Conservation (phyloP, 2,888 invertebrate genomes). For the Xanthorhoe spadicearia region DNA sequence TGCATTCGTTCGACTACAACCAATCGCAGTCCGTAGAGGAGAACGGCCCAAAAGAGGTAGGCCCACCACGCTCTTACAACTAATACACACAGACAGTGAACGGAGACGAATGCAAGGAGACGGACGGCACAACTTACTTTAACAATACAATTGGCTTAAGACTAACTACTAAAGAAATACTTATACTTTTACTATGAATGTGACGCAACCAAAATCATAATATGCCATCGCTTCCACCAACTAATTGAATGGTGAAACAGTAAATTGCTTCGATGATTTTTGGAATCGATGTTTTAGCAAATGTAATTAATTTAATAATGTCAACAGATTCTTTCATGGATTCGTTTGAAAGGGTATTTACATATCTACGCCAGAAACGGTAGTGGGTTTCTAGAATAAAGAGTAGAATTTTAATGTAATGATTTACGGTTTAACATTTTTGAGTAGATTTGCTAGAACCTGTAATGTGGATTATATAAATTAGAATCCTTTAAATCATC, state of each 20-base stretch:
- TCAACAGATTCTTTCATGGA: constrained; percentile 79
- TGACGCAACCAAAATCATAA: constrained; percentile 14
- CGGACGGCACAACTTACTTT: constrained; percentile 38
- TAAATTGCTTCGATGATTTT: constrained; percentile 22
- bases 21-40: constrained; percentile 85
- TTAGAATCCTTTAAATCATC: constrained; percentile 70
- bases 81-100: constrained; percentile 60
- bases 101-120: constrained; percentile 60
- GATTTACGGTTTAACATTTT: constrained; percentile 68
- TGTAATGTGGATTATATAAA: constrained; percentile 73
- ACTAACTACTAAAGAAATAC: constrained; percentile 14
- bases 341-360: constrained; percentile 71
- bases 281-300: constrained; percentile 28
- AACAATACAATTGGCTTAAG: constrained; percentile 29
- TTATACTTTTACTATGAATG: constrained; percentile 3
- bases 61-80: constrained; percentile 73
- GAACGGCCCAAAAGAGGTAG: constrained; percentile 84
- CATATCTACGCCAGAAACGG: constrained; percentile 70
- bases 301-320: constrained; percentile 60
- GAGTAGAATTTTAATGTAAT: constrained; percentile 75
- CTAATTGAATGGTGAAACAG: constrained; percentile 24
- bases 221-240: constrained; percentile 31
- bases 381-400: constrained; percentile 76
- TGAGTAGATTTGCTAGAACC: constrained; percentile 81
- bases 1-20: constrained; percentile 85